These are phyloP conservation scores for Sorex maritimensis DNA, from an alignment of 2,797 vertebrate genomes.

Conservation along the genomic window DNA sequence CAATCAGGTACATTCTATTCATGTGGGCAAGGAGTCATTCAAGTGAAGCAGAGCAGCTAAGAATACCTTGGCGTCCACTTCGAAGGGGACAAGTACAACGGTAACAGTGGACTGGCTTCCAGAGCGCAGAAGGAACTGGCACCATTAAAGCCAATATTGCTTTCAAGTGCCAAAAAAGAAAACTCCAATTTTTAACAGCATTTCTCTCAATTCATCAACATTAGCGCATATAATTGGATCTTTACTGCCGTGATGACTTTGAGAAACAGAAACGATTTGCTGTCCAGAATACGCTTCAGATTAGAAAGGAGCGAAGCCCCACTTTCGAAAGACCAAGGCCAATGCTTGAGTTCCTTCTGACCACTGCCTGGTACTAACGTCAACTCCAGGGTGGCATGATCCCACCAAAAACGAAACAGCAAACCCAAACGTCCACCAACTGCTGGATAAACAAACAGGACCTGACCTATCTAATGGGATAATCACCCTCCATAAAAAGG, in stretches of 20 bases:
- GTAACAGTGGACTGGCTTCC: slow-evolving; percentile 49
- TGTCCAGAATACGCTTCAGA: slow-evolving; percentile 37
- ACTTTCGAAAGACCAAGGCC: slow-evolving; percentile 24
- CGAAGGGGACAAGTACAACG: slow-evolving; percentile 39
- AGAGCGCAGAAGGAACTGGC: slow-evolving; percentile 46
- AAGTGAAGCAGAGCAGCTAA: slow-evolving; percentile 31
- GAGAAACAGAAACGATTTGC: slow-evolving; percentile 38
- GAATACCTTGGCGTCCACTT: slow-evolving; percentile 45
- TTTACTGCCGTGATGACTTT: background rate
- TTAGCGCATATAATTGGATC: slow-evolving; percentile 1
- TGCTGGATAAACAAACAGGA: background rate
- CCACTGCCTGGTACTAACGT: background rate
- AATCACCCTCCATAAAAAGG: background rate
- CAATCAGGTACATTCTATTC: slow-evolving; percentile 60
- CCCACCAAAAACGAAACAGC: background rate
- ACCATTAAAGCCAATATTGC: slow-evolving; percentile 24
- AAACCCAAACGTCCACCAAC: slow-evolving; percentile 8
- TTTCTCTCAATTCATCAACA: slow-evolving; percentile 47
- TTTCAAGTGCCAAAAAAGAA: slow-evolving; percentile 17
- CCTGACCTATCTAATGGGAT: background rate
- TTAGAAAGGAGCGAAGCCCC: slow-evolving; percentile 50
- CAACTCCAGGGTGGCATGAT: background rate
- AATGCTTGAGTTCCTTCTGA: slow-evolving; percentile 20
- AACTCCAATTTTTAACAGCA: slow-evolving; percentile 23
- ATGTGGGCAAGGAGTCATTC: slow-evolving; percentile 52